Evolutionary conservation across 2,888 invertebrate species (phyloP).

Genomic region (Synanthedon myopaeformis): DNA sequence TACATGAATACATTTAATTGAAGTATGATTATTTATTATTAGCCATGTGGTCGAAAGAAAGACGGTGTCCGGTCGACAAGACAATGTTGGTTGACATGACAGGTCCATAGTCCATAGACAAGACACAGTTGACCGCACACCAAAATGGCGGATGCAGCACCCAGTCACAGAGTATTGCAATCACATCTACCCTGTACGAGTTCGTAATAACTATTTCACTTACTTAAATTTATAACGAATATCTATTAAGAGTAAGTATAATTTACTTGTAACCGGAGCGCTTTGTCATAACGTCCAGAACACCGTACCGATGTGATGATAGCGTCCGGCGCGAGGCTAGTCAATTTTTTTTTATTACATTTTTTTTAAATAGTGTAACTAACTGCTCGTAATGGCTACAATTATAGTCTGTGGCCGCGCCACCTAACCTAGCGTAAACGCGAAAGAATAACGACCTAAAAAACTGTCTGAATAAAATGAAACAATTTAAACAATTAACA

Average conservation of each 20-base stretch:
- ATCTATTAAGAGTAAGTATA: slow-evolving; percentile 39
- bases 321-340: slow-evolving; percentile 28
- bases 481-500: slow-evolving; percentile 57
- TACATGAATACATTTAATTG: too few species aligned
- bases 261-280: slow-evolving; percentile 32
- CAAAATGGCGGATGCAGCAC: slow-evolving; percentile 32
- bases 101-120: neutral
- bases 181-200: slow-evolving; percentile 69
- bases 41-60: slow-evolving; percentile 8
- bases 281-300: slow-evolving; percentile 36
- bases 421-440: slow-evolving; percentile 66
- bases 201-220: slow-evolving; percentile 60
- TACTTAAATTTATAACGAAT: slow-evolving; percentile 52
- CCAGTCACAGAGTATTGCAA: slow-evolving; percentile 63
- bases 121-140: slow-evolving; percentile 8
- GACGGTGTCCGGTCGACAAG: slow-evolving; percentile 8
- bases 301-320: slow-evolving; percentile 23
- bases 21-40: too few species aligned
- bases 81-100: neutral
- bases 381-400: slow-evolving; percentile 39
- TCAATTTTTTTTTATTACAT: slow-evolving; percentile 15
- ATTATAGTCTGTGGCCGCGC: slow-evolving; percentile 53
- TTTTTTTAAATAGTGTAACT: slow-evolving; percentile 19
- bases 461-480: slow-evolving; percentile 52
- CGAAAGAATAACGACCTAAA: slow-evolving; percentile 60